Percentiles rank a stretch among this genome's conserved stretches.
phyloP scores from a whole-genome alignment of 2,113 vertebrate species.

The Zapus hudsonius region DNA sequence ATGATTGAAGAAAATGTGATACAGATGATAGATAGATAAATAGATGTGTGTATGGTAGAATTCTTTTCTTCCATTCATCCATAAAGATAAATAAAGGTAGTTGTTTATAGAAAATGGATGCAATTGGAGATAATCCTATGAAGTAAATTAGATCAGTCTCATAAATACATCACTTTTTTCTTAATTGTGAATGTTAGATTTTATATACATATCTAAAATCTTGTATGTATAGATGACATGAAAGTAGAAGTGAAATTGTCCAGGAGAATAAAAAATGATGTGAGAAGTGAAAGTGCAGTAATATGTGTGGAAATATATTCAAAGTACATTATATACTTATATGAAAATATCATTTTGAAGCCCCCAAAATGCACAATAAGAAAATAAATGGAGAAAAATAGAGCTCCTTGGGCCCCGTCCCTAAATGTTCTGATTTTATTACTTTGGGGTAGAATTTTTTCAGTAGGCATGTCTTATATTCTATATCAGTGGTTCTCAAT shows the following conservation, averaged over 20 bases:
- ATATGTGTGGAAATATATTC: too few species aligned
- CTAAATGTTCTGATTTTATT: conserved; percentile 5
- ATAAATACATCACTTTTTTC: neutral
- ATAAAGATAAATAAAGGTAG: neutral
- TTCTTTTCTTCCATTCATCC: neutral
- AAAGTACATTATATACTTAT: neutral
- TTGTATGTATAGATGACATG: neutral
- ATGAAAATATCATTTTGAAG: neutral
- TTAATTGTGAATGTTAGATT: neutral
- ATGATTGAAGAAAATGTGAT: neutral
- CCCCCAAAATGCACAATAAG: neutral
- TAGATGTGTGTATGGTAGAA: neutral
- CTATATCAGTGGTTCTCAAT: neutral
- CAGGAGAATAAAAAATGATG: neutral
- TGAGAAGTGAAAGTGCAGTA: neutral
- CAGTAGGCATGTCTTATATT: neutral
- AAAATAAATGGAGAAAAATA: neutral
- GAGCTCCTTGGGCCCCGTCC: neutral
- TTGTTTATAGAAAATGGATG: neutral
- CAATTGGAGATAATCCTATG: neutral
- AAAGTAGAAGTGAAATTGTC: neutral
- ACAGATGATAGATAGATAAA: too few species aligned
- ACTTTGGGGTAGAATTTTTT: neutral
- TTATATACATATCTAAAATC: neutral
- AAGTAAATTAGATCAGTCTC: neutral